A percentile compares a stretch with the other conserved stretches of the same genome.
Evolutionary conservation across 2,888 invertebrate species (phyloP).

Genomic region (Ptilodon capucinus): DNA sequence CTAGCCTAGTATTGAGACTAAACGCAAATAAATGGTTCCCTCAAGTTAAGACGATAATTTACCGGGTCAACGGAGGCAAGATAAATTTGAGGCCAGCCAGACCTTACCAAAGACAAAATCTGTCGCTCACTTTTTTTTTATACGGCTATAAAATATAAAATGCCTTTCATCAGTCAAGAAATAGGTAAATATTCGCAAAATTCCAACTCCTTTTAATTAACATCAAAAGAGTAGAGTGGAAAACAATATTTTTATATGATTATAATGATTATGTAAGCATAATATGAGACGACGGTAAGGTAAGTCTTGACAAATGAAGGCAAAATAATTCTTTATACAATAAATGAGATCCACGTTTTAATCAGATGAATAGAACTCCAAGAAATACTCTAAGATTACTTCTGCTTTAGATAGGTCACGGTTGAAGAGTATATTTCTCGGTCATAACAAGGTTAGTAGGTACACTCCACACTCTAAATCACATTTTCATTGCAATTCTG

Average conservation of each 20-base stretch:
- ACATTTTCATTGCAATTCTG: not conserved
- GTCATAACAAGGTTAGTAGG: no score
- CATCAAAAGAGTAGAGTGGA: no score
- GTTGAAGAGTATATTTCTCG: no score
- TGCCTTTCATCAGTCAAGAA: conserved; percentile 23
- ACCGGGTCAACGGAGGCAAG: conserved; percentile 65
- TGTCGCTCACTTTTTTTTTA: conserved; percentile 48
- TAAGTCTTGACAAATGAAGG: no score
- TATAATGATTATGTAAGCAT: no score
- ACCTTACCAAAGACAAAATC: conserved; percentile 57
- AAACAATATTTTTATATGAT: not conserved
- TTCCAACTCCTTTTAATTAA: no score
- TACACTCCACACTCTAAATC: not conserved
- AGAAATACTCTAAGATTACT: no score
- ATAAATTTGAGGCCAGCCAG: conserved; percentile 58
- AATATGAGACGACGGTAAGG: no score
- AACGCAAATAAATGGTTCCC: conserved; percentile 72
- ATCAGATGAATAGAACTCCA: no score
- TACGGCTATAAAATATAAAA: conserved; percentile 36
- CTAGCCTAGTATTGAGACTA: conserved; percentile 63
- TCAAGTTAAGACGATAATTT: conserved; percentile 73
- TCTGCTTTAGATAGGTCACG: no score
- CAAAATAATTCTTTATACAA: no score
- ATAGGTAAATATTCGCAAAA: not conserved
- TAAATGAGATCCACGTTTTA: no score